Evolutionary conservation across 2,113 vertebrate species (phyloP), one percentile per base, ranked within the genome.

Genomic region (Dasyornis broadbenti): DNA sequence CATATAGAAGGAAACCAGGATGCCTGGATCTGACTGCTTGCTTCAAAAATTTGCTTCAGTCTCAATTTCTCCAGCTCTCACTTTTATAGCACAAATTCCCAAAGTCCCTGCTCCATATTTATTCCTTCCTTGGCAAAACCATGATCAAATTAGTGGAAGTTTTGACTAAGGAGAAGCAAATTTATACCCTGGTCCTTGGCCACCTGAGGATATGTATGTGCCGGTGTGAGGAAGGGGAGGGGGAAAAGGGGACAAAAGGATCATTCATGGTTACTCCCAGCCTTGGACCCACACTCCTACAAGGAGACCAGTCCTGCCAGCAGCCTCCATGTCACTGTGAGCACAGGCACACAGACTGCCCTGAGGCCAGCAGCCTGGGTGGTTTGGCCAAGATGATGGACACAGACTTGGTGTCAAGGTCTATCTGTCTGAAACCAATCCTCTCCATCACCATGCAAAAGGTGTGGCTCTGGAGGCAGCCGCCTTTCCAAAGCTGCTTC

Each of bases 81-180:
- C 30, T 92, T 91, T 94, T 82, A 92, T 60, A 89, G 86, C 69
- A 84, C 77, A 93, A 93, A 92, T 90, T 64, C 87, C 88, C 47
- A 37, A 77, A 93, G 90, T 47, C 87, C 42, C 79, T 69, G 76
- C 59, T 92, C 82, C 71, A 17, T 96, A 93, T 96, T 96, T 92
- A 95, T 85, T 92, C 44, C 80, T 95, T 92, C 82, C 82, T 91
- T 93, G 82, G 79, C 82, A 95, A 95, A 96, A 87, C 71, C 63
- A 60, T 94, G 82, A 92, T 75, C 84, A 95, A 97, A 93, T 92
- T 90, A 95, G 92, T 86, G 92, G 82, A 94, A 83, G 94, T 91
- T 95, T 95, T 93, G 84, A 91, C 84, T 69, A 75, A 95, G 53
- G 50, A 94, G 90, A 92, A 91, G 66, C 75, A 87, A 92, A 95